Percentiles rank a stretch among this genome's conserved stretches.
Conservation (phyloP, 2,113 vertebrate genomes). For the Fregetta grallaria region DNA sequence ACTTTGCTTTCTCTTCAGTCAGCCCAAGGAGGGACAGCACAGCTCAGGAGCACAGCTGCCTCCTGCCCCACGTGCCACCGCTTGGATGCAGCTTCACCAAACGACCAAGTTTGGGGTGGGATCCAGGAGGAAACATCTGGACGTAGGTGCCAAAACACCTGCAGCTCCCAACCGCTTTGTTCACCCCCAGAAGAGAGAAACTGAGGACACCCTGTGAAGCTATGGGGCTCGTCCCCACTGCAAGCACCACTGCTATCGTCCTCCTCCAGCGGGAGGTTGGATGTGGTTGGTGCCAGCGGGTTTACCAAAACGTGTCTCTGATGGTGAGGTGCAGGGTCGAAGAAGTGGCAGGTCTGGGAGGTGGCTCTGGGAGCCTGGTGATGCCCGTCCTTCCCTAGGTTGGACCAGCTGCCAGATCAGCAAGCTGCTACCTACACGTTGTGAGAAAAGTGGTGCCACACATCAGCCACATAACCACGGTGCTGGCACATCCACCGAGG, state of each 20-base stretch:
- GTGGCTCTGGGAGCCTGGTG: neutral
- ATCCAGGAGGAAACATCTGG: neutral
- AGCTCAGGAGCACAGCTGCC: neutral
- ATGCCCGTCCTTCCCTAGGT: neutral
- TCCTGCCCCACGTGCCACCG: accelerated
- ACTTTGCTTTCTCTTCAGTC: neutral
- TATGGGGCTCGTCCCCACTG: neutral
- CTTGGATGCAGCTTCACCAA: neutral
- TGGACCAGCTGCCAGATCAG: neutral
- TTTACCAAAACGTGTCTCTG: neutral
- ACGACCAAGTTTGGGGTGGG: neutral
- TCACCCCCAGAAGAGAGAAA: neutral
- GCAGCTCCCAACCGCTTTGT: neutral
- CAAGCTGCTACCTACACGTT: neutral
- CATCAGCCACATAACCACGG: accelerated
- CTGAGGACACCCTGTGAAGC: neutral
- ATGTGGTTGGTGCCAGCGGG: neutral
- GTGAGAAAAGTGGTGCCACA: neutral
- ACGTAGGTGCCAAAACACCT: neutral
- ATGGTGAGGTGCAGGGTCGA: neutral
- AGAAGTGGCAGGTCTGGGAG: neutral
- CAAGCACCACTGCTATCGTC: neutral
- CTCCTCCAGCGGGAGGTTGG: neutral
- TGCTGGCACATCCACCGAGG: accelerated
- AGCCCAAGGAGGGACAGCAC: neutral